Conservation (phyloP, 2,797 vertebrate genomes). For the Tiaroga cobitis region DNA sequence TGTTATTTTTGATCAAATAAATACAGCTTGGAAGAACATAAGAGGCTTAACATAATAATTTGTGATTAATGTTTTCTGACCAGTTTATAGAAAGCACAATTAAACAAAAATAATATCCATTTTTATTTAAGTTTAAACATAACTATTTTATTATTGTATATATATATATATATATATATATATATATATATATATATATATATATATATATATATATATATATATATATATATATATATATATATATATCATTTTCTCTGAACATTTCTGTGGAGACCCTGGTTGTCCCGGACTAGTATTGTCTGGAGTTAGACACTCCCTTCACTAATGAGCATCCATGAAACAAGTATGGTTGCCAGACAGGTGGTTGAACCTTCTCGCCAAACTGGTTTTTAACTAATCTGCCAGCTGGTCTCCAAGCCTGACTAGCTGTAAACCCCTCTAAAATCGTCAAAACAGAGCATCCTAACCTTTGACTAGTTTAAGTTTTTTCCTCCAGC, state of each 20-base stretch:
- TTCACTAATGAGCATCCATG: constrained; percentile 4
- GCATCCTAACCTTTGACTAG: background rate
- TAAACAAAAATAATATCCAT: background rate
- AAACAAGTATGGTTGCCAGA: constrained; percentile 23
- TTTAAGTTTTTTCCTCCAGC: background rate
- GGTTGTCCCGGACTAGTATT: background rate
- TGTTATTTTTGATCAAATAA: background rate
- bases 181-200: too few species aligned
- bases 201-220: too few species aligned
- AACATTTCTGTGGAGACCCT: background rate
- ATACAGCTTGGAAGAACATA: background rate
- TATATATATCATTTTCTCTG: background rate
- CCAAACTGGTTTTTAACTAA: constrained; percentile 18
- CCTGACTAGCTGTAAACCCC: background rate
- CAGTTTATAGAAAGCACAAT: background rate
- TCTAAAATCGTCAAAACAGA: background rate
- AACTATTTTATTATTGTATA: background rate
- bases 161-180: too few species aligned
- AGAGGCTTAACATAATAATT: background rate
- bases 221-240: too few species aligned
- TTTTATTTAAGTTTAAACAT: background rate
- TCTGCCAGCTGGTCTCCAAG: constrained; percentile 14
- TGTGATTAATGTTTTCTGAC: background rate
- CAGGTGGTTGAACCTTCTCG: background rate
- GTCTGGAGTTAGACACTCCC: background rate